A percentile compares a stretch with the other conserved stretches of the same genome.
Conservation (phyloP, 2,113 vertebrate genomes). For the Oceanodroma tethys region DNA sequence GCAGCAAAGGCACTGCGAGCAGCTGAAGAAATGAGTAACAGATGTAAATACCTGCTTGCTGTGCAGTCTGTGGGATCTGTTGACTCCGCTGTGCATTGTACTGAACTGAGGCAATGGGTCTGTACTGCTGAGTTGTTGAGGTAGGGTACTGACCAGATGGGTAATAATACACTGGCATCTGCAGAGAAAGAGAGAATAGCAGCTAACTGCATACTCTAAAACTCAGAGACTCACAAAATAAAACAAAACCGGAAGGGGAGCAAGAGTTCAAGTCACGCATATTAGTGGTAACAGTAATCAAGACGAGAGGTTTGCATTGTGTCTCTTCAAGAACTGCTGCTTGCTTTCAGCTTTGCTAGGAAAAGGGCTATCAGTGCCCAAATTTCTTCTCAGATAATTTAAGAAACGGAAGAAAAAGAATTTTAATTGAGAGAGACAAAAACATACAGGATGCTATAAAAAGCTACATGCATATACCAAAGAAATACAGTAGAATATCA, state of each 20-base stretch:
- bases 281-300: neutral
- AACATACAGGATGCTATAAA: neutral
- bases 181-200: slow-evolving; percentile 18
- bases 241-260: neutral
- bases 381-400: neutral
- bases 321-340: neutral
- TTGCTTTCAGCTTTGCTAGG: neutral
- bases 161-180: slow-evolving; percentile 90
- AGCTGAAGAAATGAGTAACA: neutral
- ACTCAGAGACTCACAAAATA: neutral
- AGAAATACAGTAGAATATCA: neutral
- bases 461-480: neutral
- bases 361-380: neutral
- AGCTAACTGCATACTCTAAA: neutral
- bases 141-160: slow-evolving; percentile 89
- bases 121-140: slow-evolving; percentile 87
- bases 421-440: neutral
- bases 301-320: neutral
- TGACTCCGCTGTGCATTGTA: slow-evolving; percentile 76
- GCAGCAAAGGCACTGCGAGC: neutral
- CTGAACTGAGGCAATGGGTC: slow-evolving; percentile 81
- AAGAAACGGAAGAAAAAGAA: neutral
- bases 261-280: neutral
- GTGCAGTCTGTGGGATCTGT: slow-evolving; percentile 74
- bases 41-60: slow-evolving; percentile 80